Base-by-base conservation (phyloP, 2,797 vertebrate genomes). In the Molothrus ater region DNA sequence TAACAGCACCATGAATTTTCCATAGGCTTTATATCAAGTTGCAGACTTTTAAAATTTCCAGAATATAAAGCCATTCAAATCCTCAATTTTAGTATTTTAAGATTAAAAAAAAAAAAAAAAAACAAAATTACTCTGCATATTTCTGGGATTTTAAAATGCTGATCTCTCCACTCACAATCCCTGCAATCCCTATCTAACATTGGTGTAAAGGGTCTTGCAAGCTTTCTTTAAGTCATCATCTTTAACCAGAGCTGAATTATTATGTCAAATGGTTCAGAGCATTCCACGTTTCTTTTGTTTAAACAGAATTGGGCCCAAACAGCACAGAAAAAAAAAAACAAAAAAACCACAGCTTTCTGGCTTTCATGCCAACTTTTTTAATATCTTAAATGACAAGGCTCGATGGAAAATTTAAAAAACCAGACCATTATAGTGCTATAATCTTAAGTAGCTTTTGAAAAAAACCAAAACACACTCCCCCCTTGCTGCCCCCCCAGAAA, bases 211-310 rank as follows among this genome's bases (percentile, higher is more conserved):
- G 2, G 1, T 43, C 53, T 53, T 74, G 48, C 16, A 80, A 91
- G 26, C 21, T 85, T 56, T 48, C 65, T 60, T 47, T 42, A 89
- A 93, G 83, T 79, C 80, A 70, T 57, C 40, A 25, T 71, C 86
- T 75, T 92, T 84, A 94, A 68, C 34, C 66, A 17, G 71, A 89
- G 31, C 53, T 93, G 83, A 94, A 91, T 92, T 72, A 76, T 79
- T 92, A 42, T 48, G n/a, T 94, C 90, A 95, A 89, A 65, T 20
- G 54, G 19, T 68, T 84, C 81, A 90, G 56, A 88, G 24, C 42
- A 50, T 10, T 79, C 32, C 25, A 57, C 7, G 2, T 79, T 92
- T 90, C 82, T 69, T 68, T 40, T 87, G 59, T 86, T 95, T 80
- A 68, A 95, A 63, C 21, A 65, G 43, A 11, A 56, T 60, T 69